Evolutionary conservation across 2,888 invertebrate species (phyloP).

Genomic region (Morpho helenor): DNA sequence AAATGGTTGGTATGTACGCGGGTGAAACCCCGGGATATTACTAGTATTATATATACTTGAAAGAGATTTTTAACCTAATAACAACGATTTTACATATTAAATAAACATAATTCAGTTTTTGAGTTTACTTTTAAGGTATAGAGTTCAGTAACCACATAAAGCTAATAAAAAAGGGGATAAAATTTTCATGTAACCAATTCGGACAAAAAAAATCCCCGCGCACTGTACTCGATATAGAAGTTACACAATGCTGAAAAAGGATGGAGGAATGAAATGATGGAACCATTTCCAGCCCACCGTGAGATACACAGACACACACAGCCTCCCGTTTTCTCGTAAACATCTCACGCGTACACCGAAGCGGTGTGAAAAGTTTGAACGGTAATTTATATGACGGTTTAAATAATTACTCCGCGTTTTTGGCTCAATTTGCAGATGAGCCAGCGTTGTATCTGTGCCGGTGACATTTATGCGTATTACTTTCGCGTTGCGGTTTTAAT

Average conservation of each 20-base stretch:
- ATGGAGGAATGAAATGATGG: constrained; percentile 71
- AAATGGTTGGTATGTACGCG: too few species aligned
- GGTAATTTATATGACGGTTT: constrained; percentile 79
- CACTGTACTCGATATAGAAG: constrained; percentile 49
- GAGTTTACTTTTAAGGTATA: too few species aligned
- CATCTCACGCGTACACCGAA: constrained; percentile 39
- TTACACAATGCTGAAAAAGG: constrained; percentile 73
- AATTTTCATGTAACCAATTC: neutral
- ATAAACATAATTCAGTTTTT: too few species aligned
- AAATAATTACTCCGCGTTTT: constrained; percentile 78
- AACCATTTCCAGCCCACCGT: constrained; percentile 71
- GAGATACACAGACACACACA: constrained; percentile 41
- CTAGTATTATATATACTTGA: too few species aligned
- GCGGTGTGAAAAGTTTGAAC: constrained; percentile 74
- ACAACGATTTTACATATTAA: too few species aligned
- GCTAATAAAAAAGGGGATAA: neutral
- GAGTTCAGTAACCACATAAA: neutral
- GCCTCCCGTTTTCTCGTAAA: constrained; percentile 28
- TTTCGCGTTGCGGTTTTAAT: constrained; percentile 41
- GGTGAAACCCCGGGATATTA: too few species aligned
- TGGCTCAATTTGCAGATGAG: constrained; percentile 78
- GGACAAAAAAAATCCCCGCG: constrained; percentile 22
- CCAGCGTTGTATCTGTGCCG: constrained; percentile 51
- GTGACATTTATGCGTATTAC: constrained; percentile 59
- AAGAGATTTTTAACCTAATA: too few species aligned